Base-by-base conservation (phyloP, 2,113 vertebrate species). In the Odobenus rosmarus region DNA sequence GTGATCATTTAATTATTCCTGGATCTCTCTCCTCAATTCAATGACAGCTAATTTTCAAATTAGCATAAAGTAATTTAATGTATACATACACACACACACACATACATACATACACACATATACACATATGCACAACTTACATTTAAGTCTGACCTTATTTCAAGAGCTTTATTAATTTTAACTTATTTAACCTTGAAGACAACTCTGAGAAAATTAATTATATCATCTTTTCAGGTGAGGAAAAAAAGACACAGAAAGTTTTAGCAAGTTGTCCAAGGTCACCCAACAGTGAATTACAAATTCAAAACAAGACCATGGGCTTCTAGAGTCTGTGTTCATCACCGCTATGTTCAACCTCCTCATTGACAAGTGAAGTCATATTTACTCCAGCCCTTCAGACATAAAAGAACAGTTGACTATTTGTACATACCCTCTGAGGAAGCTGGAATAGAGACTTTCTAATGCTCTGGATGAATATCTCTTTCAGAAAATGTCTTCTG, bases 401-500 rank as follows among this genome's bases (percentile, higher is more conserved):
- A 49, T 7, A 83, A 61, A 53, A 8, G 3, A 0, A 24, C 15
- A 64, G 76, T 42, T 14, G 4, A 55, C 15, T 79, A 14, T 71
- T 83, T 85, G 23, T 71, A 12, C 3, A 61, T 3, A 88, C 14
- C 2, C 4, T 77, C 3, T 49, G n/a, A 95, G 81, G 81, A 80
- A 82, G 19, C 4, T 49, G 28, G 4, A 79, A 26, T 76, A 31
- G 0, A 74, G 28, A 77, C 15, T 79, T 88, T 57, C 31, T 89
- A 84, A 74, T n/a, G 2, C 2, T 86, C 12, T 53, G 7, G 8
- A 21, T 92, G 64, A 89, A 15, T 67, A 62, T 84, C 51, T 51
- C n/a, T 28, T 95, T 91, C 31, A 79, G 89, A 94, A 69, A 74
- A 59, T 61, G 4, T 72, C 83, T 82, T n/a, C 94, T 26, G 15